Conservation (phyloP, 2,113 vertebrate species). For the Rissa tridactyla region DNA sequence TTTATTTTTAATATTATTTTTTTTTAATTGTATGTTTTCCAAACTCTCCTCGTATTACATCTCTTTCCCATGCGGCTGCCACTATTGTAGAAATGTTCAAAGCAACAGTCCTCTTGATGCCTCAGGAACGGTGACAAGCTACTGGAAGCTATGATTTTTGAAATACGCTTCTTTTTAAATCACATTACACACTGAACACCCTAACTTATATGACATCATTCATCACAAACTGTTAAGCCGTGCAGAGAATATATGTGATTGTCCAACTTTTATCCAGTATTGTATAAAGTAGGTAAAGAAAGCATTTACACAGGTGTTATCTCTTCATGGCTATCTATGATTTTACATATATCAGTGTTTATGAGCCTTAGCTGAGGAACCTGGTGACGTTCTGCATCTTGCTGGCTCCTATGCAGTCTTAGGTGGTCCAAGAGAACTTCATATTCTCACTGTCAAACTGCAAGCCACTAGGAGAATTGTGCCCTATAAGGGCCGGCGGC, state of each 20-base stretch:
- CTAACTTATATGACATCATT: neutral
- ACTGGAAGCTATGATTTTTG: neutral
- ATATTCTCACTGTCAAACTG: neutral
- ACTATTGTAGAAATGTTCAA: neutral
- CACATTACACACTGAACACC: neutral
- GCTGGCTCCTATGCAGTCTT: neutral
- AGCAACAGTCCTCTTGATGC: neutral
- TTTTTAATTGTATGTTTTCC: conserved; percentile 12
- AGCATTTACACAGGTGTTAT: neutral
- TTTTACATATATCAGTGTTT: neutral
- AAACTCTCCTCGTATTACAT: neutral
- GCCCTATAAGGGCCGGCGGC: neutral
- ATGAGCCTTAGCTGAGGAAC: neutral
- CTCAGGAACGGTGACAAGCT: neutral
- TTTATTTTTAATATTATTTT: neutral
- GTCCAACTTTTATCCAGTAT: neutral
- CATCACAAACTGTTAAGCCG: neutral
- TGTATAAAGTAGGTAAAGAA: neutral
- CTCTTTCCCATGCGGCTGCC: neutral
- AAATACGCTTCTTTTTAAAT: neutral
- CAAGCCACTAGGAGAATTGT: neutral
- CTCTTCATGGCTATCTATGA: neutral
- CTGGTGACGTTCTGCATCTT: neutral
- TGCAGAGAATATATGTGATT: neutral
- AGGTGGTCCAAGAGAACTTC: neutral